Conservation (phyloP, 2,113 vertebrate species). For the Empidonax alnorum region DNA sequence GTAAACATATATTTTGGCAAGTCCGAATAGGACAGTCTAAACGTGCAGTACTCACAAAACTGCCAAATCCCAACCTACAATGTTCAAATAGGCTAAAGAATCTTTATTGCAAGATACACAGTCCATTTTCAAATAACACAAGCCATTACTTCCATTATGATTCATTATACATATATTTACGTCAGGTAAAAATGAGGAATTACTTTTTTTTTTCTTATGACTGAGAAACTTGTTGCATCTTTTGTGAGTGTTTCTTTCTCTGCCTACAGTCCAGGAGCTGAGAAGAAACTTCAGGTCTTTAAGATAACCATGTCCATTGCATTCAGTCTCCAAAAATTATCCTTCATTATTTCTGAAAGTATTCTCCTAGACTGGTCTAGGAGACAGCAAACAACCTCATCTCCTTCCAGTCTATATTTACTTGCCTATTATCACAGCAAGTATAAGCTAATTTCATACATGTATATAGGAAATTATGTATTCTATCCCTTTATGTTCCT, state of each 20-base stretch:
- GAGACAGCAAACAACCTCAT: background rate
- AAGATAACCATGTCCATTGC: background rate
- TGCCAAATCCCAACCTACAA: background rate
- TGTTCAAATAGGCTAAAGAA: background rate
- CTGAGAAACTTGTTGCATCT: background rate
- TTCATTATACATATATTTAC: background rate
- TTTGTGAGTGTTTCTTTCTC: background rate
- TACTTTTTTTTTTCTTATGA: background rate
- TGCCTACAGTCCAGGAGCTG: background rate
- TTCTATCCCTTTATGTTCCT: background rate
- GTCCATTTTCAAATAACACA: background rate
- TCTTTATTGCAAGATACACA: background rate
- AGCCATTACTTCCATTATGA: background rate
- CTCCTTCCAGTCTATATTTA: background rate
- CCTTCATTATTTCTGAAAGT: background rate
- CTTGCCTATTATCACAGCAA: background rate
- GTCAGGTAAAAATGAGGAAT: background rate
- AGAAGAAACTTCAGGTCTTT: background rate
- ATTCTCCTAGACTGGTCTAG: background rate
- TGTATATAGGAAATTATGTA: background rate
- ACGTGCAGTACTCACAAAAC: background rate
- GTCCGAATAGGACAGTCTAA: background rate
- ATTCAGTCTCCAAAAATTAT: background rate
- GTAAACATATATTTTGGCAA: conserved; percentile 3
- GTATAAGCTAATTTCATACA: fast-evolving